A percentile compares a stretch with the other conserved stretches of the same genome.
phyloP scores from a whole-genome alignment of 2,797 vertebrate species.

The Leptodactylus fallax region DNA sequence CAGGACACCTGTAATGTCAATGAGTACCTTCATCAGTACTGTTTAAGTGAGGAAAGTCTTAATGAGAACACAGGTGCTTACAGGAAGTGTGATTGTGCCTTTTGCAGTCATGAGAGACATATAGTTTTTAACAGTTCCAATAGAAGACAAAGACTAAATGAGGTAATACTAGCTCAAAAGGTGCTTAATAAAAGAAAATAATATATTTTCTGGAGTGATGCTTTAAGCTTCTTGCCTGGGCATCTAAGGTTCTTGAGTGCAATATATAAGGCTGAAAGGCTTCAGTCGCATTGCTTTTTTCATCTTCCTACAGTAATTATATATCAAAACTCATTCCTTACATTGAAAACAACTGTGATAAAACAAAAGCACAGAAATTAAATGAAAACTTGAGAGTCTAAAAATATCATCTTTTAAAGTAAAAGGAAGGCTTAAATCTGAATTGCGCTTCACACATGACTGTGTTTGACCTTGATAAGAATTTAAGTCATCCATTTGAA shows the following conservation, averaged over 20 bases:
- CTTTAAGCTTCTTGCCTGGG: neutral
- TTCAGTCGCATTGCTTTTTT: neutral
- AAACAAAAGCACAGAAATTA: neutral
- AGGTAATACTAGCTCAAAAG: no score
- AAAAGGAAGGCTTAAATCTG: conserved; percentile 4
- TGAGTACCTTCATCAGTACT: no score
- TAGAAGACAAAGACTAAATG: no score
- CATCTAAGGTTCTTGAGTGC: neutral
- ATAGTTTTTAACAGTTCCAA: no score
- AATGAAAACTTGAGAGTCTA: neutral
- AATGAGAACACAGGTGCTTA: no score
- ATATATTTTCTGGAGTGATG: no score
- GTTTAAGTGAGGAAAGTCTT: no score
- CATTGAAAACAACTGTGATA: conserved; percentile 2
- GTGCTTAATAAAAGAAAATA: no score
- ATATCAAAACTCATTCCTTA: neutral
- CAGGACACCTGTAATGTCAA: no score
- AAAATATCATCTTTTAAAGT: neutral
- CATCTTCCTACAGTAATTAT: conserved; percentile 3
- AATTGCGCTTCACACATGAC: conserved; percentile 10
- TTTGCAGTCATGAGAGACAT: no score
- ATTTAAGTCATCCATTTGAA: conserved; percentile 1
- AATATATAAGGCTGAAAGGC: neutral
- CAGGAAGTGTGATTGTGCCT: no score
- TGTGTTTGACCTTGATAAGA: neutral